Percentiles rank a stretch among this genome's conserved stretches.
phyloP scores from a whole-genome alignment of 2,888 invertebrate genomes.

The Aspidapion aeneum region DNA sequence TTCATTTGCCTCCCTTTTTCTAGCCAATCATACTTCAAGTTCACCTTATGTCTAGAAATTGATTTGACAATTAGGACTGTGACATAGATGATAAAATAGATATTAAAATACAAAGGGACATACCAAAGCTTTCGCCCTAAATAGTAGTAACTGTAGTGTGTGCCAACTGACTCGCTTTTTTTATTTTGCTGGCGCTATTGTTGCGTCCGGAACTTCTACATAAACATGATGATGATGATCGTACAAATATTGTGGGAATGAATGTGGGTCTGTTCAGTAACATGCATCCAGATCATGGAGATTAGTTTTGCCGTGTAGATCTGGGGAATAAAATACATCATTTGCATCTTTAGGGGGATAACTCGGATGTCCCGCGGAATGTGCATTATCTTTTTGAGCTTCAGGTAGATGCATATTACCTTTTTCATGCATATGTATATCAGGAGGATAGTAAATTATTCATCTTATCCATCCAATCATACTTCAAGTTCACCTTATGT shows the following conservation, averaged over 20 bases:
- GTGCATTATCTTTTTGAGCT: not conserved
- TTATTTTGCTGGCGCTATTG: constrained; percentile 52
- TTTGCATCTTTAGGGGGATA: not conserved
- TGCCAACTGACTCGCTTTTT: constrained; percentile 57
- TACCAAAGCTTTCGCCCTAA: constrained; percentile 73
- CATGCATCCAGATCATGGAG: no score
- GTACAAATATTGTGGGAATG: constrained; percentile 42
- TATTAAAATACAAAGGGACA: constrained; percentile 70
- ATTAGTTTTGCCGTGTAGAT: constrained; percentile 14
- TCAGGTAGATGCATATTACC: not conserved
- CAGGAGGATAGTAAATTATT: no score
- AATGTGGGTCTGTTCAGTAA: no score
- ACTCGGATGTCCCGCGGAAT: not conserved
- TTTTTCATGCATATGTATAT: no score
- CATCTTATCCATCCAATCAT: constrained; percentile 46
- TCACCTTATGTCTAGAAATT: constrained; percentile 68
- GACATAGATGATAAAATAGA: constrained; percentile 67
- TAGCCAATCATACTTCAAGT: constrained; percentile 51
- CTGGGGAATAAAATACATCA: constrained; percentile 16
- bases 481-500: constrained; percentile 61
- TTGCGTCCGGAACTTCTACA: constrained; percentile 44
- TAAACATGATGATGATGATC: constrained; percentile 46
- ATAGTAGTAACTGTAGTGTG: constrained; percentile 68
- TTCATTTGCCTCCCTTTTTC: not conserved
- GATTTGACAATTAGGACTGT: constrained; percentile 69